Percentiles rank a stretch among this genome's conserved stretches.
These are phyloP conservation scores for Caenorhabditis sp. DNA, from an alignment of 2,888 invertebrate genomes.

Conservation along the genomic window DNA sequence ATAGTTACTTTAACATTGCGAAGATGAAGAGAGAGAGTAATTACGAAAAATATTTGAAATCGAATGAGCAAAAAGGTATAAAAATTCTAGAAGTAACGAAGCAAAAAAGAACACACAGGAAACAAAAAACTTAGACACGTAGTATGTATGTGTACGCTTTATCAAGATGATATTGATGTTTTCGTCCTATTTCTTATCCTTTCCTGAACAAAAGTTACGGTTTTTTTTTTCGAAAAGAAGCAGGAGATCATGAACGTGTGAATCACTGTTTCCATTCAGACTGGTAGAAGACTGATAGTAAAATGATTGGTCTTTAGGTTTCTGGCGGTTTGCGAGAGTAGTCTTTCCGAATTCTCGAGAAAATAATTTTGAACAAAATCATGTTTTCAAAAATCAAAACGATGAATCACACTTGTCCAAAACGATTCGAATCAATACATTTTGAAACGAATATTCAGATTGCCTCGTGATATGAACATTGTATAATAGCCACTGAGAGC, in stretches of 20 bases:
- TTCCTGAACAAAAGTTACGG: conserved; percentile 39
- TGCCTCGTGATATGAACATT: not conserved
- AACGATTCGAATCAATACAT: too few species aligned
- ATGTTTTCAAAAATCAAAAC: not conserved
- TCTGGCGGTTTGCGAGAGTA: not conserved
- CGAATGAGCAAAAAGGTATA: not conserved
- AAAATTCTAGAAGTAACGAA: not conserved
- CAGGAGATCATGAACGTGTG: conserved; percentile 47
- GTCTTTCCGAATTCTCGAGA: not conserved
- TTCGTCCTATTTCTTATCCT: conserved; percentile 38
- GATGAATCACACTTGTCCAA: too few species aligned
- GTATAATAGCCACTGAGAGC: not conserved
- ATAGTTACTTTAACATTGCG: conserved; percentile 33
- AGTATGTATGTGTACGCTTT: conserved; percentile 31
- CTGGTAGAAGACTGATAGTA: conserved; percentile 22
- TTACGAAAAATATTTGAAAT: not conserved
- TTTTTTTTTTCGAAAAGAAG: conserved; percentile 1
- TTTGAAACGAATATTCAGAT: too few species aligned
- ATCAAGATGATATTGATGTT: conserved; percentile 48
- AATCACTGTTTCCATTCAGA: conserved; percentile 42
- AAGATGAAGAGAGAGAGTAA: conserved; percentile 3
- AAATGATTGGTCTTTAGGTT: conserved; percentile 14
- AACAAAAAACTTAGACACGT: conserved; percentile 40
- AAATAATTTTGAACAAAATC: not conserved
- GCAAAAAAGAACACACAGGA: not conserved